Evolutionary conservation across 23 tunicate genomes (phyloP), one percentile per base, ranked within the genome.

Genomic region (Botrylloides violaceus): DNA sequence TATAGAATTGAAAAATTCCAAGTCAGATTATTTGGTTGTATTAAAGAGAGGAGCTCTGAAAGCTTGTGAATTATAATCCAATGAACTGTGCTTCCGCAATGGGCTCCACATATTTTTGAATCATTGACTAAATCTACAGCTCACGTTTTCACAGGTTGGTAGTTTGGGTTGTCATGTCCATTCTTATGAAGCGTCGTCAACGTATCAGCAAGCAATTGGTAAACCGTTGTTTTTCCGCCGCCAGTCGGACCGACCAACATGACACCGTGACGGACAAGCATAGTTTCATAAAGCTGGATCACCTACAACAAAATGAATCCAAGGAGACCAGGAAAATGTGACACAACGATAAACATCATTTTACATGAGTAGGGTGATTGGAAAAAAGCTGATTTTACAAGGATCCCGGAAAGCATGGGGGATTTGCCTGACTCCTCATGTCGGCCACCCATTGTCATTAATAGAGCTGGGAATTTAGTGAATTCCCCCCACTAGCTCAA

Each of bases 221-320:
- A 94, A 2, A 66, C 77, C 2, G 92, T 84, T 12, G 99, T 94
- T 61, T 94, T 94, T 31, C 99, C 99, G 1, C 99, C 99, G 12
- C 99, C 99, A 2, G 99, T 94, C 27, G 99, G 99, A 27, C 99
- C 99, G 24, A 94, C 99, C 99, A 94, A 82, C 99, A 94, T 94
- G 37, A 94, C 95, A 70, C 99, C 99, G 53, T 94, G 99, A 19
- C 99, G 83, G 30, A 94, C 99, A 33, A 94, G 71, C 99, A 94
- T 86, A 6, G 99, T 94, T 39, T 94, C 99, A 82, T 94, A 94
- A 35, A 94, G 78, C 36, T 94, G 99, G 49, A 94, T 94, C 66
- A 94, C 99, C 95, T 94, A 71, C n/a, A 20, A 26, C 36, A 64
- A 4, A 79, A 32, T 59, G n/a, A n/a, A n/a, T n/a, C n/a, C n/a